Conservation (phyloP, 2,797 vertebrate genomes). For the Pelodytes ibericus region DNA sequence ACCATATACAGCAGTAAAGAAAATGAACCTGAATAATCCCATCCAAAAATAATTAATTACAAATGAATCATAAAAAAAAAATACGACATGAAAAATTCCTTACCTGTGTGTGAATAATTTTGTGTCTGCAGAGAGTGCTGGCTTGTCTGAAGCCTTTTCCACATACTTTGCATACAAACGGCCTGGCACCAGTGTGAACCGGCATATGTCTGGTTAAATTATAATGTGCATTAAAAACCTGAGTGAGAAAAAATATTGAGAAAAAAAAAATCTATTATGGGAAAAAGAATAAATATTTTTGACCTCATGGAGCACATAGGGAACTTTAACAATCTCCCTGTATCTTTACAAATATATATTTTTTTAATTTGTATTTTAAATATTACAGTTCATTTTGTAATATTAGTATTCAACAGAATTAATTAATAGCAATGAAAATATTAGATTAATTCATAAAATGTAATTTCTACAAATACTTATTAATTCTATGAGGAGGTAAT, state of each 20-base stretch:
- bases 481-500: no score
- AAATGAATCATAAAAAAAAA: background rate
- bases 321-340: no score
- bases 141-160: constrained; percentile 88
- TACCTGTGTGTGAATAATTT: constrained; percentile 91
- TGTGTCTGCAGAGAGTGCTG: constrained; percentile 86
- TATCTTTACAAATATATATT: no score
- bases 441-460: no score
- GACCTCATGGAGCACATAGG: no score
- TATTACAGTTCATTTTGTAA: no score
- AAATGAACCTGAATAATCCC: background rate
- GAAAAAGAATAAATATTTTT: no score
- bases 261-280: constrained; percentile 47
- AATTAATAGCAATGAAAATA: no score
- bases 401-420: no score
- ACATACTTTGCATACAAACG: constrained; percentile 88
- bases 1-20: no score
- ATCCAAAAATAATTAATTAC: background rate
- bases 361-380: no score
- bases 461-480: no score
- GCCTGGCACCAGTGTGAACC: constrained; percentile 85
- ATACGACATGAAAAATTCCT: background rate
- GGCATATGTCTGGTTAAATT: constrained; percentile 88
- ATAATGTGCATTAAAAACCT: constrained; percentile 90
- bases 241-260: constrained; percentile 10